Evolutionary conservation across 1,140 invertebrate genomes (phyloP), one percentile per base, ranked within the genome.

Genomic region (Drosophila rhopaloa): DNA sequence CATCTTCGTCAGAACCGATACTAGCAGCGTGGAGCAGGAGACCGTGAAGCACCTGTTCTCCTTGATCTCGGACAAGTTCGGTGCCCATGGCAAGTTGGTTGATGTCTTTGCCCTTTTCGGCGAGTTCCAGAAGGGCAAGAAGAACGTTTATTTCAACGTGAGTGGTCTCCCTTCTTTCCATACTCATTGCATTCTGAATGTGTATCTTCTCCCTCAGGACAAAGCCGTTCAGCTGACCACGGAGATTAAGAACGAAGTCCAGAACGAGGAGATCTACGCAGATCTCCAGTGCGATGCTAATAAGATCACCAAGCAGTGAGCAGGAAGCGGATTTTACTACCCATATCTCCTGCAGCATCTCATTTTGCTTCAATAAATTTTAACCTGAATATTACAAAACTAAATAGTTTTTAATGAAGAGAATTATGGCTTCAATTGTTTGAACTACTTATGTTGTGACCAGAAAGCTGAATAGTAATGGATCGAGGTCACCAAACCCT

Each of bases 91-190:
- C 62, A 91, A 91, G 58, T 38, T 84, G 27, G 68, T 86, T 19
- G 91, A 92, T 80, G 92, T 92, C 2, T 92, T 92, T 50, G 70
- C 73, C 0, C 47, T 92, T 16, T 92, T 92, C 38, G 81, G 76
- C 1, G 59, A 78, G 35, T 92, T 83, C 51, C 73, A 88, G 40
- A 54, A 71, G 68, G 88, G 74, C 54, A 44, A 82, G 24, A 54
- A 71, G 35, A 73, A 92, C 43, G 88, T 92, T 9, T 51, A 92
- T 35, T 92, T 92, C 56, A 38, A 76, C 51, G 91, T 92, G 47
- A 91, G 88, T 90, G 13, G 0, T 11, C 1, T 19, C n/a, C n/a
- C n/a, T 4, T 16, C 0, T 7, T 0, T n/a, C 2, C 4, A 5
- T 5, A 8, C 29, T 37, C 13, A 6, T 19, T 38, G 8, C 10